Evolutionary conservation across 2,888 invertebrate species (phyloP).

Genomic region (Drosophila rubida): DNA sequence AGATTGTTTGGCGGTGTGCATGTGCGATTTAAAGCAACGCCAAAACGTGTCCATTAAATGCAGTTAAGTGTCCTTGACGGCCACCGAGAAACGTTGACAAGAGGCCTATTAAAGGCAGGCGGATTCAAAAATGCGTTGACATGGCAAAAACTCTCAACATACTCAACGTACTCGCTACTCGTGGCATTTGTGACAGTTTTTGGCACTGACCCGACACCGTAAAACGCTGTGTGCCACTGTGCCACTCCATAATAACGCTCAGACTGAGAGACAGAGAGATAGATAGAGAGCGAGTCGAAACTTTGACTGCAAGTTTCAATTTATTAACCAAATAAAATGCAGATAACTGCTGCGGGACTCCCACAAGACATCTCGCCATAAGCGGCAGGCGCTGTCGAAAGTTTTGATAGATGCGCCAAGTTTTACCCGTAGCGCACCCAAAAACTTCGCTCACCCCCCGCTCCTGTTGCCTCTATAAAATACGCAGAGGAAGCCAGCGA

Average conservation of each 20-base stretch:
- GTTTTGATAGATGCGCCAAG: slow-evolving; percentile 69
- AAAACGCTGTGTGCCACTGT: slow-evolving; percentile 23
- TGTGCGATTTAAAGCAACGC: slow-evolving; percentile 49
- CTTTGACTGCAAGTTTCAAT: slow-evolving; percentile 71
- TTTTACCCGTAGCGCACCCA: slow-evolving; percentile 25
- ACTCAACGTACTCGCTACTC: neutral
- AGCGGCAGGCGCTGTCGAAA: slow-evolving; percentile 63
- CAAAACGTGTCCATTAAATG: slow-evolving; percentile 62
- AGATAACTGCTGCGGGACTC: slow-evolving; percentile 63
- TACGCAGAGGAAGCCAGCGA: neutral
- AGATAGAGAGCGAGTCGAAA: slow-evolving; percentile 29
- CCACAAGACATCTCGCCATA: slow-evolving; percentile 56
- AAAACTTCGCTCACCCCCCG: slow-evolving; percentile 30
- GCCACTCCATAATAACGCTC: slow-evolving; percentile 10
- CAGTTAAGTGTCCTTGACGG: slow-evolving; percentile 53
- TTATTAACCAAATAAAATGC: slow-evolving; percentile 79
- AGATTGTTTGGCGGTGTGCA: neutral
- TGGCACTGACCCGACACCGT: slow-evolving; percentile 38
- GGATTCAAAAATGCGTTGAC: slow-evolving; percentile 48
- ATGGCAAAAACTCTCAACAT: slow-evolving; percentile 37
- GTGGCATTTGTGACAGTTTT: slow-evolving; percentile 52
- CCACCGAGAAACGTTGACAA: slow-evolving; percentile 35
- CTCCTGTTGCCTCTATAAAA: neutral
- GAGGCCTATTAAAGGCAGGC: slow-evolving; percentile 69
- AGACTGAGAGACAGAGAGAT: slow-evolving; percentile 4